Evolutionary conservation across 2,888 invertebrate genomes (phyloP).

Genomic region (Rhagonycha fulva): DNA sequence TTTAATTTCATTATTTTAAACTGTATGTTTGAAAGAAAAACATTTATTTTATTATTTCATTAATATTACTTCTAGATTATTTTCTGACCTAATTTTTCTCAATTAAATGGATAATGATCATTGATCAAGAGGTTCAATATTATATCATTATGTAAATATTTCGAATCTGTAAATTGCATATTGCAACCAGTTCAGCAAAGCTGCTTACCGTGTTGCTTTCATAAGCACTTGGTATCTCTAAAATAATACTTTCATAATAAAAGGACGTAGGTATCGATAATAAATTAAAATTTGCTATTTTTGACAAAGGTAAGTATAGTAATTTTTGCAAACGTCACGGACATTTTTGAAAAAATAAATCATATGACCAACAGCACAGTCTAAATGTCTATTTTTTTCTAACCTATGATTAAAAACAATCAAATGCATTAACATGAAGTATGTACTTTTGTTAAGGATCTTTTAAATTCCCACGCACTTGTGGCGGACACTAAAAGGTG

Average conservation of each 20-base stretch:
- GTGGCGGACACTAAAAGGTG: conserved; percentile 20
- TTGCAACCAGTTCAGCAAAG: conserved; percentile 14
- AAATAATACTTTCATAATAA: not conserved
- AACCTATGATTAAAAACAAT: conserved; percentile 1
- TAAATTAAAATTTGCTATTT: not conserved
- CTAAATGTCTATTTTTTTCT: not conserved
- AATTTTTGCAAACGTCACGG: not conserved
- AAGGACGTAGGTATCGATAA: not conserved
- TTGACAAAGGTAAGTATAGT: not conserved
- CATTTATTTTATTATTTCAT: too few relatives aligned
- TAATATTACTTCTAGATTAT: too few relatives aligned
- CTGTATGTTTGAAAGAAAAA: too few relatives aligned
- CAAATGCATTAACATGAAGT: conserved; percentile 2
- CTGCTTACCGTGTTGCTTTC: conserved; percentile 13
- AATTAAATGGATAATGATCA: not conserved
- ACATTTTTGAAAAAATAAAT: not conserved
- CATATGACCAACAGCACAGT: not conserved
- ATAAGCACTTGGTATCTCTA: not conserved
- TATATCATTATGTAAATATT: not conserved
- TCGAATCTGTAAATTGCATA: not conserved
- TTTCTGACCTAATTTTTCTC: not conserved
- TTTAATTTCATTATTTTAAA: too few relatives aligned
- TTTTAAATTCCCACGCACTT: conserved; percentile 22
- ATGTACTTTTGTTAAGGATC: not conserved
- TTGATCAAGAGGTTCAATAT: too few relatives aligned